These are phyloP conservation scores for Tyria jacobaeae DNA, from an alignment of 2,888 invertebrate species.

Conservation along the genomic window DNA sequence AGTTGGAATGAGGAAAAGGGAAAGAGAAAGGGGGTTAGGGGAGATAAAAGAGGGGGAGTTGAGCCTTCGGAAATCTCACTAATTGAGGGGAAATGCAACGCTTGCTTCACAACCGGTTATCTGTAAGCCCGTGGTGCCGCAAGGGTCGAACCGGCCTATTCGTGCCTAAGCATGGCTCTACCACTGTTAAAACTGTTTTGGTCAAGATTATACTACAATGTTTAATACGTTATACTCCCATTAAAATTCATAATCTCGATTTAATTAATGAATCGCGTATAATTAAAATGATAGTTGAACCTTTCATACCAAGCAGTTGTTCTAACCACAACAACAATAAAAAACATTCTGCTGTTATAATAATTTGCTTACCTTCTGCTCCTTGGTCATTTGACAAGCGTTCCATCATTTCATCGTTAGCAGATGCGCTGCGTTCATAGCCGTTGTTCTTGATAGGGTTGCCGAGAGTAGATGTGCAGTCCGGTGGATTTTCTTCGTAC, in stretches of 20 bases:
- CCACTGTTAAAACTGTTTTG: too few relatives aligned
- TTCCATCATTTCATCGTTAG: constrained; percentile 79
- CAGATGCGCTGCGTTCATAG: constrained; percentile 80
- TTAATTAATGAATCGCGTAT: background rate
- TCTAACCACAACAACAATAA: constrained; percentile 8
- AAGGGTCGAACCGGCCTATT: too few relatives aligned
- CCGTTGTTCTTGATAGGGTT: constrained; percentile 85
- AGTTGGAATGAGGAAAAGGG: too few relatives aligned
- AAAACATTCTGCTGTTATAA: constrained; percentile 12
- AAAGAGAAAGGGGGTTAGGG: too few relatives aligned
- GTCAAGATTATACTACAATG: too few relatives aligned
- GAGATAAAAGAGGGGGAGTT: too few relatives aligned
- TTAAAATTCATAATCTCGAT: background rate
- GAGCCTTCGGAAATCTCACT: too few relatives aligned
- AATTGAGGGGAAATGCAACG: too few relatives aligned
- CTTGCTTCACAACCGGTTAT: too few relatives aligned
- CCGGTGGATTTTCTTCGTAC: constrained; percentile 77
- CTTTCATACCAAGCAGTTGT: background rate
- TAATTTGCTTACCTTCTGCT: constrained; percentile 75
- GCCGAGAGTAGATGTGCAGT: constrained; percentile 81
- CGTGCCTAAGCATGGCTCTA: too few relatives aligned
- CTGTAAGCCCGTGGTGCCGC: too few relatives aligned
- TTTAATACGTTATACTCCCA: too few relatives aligned
- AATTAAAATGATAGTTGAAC: background rate
- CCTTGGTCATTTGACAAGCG: constrained; percentile 83